Evolutionary conservation across 2,888 invertebrate genomes (phyloP).

Genomic region (Galeruca laticollis): DNA sequence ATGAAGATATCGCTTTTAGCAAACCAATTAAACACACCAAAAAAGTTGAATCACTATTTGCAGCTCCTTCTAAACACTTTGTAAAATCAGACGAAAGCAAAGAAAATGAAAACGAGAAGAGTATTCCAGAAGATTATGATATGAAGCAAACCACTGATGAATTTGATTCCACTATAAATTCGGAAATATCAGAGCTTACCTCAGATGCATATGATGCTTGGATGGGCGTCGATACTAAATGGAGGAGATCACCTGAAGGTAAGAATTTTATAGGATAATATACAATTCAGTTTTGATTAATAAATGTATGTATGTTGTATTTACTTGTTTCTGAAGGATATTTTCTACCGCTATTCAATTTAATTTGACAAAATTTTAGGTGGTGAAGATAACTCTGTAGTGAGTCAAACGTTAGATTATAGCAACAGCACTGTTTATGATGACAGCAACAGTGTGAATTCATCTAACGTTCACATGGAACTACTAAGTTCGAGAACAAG

Average conservation of each 20-base stretch:
- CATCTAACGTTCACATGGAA: slow-evolving; percentile 71
- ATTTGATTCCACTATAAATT: slow-evolving; percentile 66
- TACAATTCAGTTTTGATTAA: too few species aligned
- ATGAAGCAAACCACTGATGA: slow-evolving; percentile 67
- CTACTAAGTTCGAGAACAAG: slow-evolving; percentile 69
- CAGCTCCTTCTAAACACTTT: slow-evolving; percentile 42
- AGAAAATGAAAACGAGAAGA: slow-evolving; percentile 58
- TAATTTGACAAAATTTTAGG: slow-evolving; percentile 51
- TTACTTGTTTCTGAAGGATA: too few species aligned
- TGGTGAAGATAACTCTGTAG: slow-evolving; percentile 67
- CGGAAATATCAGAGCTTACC: slow-evolving; percentile 66
- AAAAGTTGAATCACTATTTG: slow-evolving; percentile 56
- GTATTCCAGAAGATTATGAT: slow-evolving; percentile 62
- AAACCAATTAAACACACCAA: slow-evolving; percentile 60
- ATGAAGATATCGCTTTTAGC: slow-evolving; percentile 69
- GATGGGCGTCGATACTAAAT: slow-evolving; percentile 76
- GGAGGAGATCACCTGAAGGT: slow-evolving; percentile 83
- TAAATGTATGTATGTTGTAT: too few species aligned
- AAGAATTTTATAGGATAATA: too few species aligned
- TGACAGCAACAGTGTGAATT: slow-evolving; percentile 70
- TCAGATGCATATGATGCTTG: slow-evolving; percentile 72
- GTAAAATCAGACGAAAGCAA: slow-evolving; percentile 54
- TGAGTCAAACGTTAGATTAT: slow-evolving; percentile 68
- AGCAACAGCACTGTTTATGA: slow-evolving; percentile 69
- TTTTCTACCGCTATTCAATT: not conserved